Percentiles rank a stretch among this genome's conserved stretches.
Conservation (phyloP, 2,797 vertebrate species). For the Pempheris klunzingeri region DNA sequence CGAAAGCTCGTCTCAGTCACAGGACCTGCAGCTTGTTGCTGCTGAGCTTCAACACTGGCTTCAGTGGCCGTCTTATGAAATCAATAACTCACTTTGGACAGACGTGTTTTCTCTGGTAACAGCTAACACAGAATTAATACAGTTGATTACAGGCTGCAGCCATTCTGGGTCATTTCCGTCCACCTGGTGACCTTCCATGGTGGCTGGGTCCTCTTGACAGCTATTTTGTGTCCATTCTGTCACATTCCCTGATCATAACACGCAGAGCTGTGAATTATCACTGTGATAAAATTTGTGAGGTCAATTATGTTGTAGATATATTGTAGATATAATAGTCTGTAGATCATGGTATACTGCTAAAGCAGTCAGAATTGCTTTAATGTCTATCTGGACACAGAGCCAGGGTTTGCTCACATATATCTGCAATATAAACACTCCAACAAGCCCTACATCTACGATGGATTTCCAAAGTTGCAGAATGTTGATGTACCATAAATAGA, state of each 20-base stretch:
- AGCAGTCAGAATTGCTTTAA: too few species aligned
- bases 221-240: constrained; percentile 53
- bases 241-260: constrained; percentile 57
- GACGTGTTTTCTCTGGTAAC: constrained; percentile 76
- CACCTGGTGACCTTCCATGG: constrained; percentile 67
- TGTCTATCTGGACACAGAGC: too few species aligned
- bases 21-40: constrained; percentile 65
- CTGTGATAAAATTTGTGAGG: constrained; percentile 63
- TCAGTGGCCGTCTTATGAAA: constrained; percentile 79
- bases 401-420: too few species aligned
- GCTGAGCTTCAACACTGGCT: constrained; percentile 47
- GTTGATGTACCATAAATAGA: not conserved
- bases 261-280: constrained; percentile 34
- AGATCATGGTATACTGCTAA: not conserved
- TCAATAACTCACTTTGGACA: constrained; percentile 84
- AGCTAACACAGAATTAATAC: constrained; percentile 77
- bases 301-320: constrained; percentile 47
- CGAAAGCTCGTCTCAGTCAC: constrained; percentile 55
- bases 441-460: not conserved
- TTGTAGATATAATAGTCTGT: not conserved
- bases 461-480: not conserved
- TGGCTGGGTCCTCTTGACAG: constrained; percentile 50
- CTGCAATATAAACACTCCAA: too few species aligned
- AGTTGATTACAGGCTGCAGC: constrained; percentile 76
- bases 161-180: constrained; percentile 64